Evolutionary conservation across 1,140 invertebrate genomes (phyloP), one percentile per base, ranked within the genome.

Genomic region (Drosophila bifasciata): DNA sequence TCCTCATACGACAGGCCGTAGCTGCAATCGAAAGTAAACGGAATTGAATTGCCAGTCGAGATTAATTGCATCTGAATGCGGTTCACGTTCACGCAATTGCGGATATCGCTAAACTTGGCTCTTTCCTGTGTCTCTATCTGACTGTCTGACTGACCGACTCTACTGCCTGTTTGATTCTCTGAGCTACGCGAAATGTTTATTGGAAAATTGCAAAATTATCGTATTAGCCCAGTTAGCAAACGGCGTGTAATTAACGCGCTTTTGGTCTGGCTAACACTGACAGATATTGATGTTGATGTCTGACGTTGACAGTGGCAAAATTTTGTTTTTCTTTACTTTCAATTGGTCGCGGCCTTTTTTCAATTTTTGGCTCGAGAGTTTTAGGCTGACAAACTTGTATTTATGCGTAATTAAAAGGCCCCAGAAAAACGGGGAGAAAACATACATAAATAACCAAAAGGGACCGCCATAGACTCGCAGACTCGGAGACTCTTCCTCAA

Each of bases 1-100:
- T 97, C 96, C 76, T 98, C 96, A 75, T 95, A 95, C 0, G 94
- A 95, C 17, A 98, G 91, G 2, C 96, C 96, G 78, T 97, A 98
- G 46, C 96, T 98, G 50, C 3, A 62, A 45, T 28, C 16, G 43
- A 19, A 36, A 63, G 16, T 7, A 63, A 59, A 45, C n/a, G 25
- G n/a, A 46, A 48, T 50, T 76, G 19, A 56, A 17, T 51, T 16
- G 6, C 44, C 19, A 49, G 66, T 48, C 32, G 19, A 11, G 28
- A 52, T 28, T 67, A 77, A 69, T 77, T 43, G 39, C 40, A 49
- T 64, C 32, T 56, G 16, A 68, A 36, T 36, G 32, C 32, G 11
- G 32, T 13, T 36, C 32, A 36, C 32, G 32, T 36, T 36, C 32
- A 46, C 53, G 39, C 60, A 61, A 50, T 40, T 40, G 58, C 76